Conservation (phyloP, 2,113 vertebrate species). For the Elephantulus edwardii region DNA sequence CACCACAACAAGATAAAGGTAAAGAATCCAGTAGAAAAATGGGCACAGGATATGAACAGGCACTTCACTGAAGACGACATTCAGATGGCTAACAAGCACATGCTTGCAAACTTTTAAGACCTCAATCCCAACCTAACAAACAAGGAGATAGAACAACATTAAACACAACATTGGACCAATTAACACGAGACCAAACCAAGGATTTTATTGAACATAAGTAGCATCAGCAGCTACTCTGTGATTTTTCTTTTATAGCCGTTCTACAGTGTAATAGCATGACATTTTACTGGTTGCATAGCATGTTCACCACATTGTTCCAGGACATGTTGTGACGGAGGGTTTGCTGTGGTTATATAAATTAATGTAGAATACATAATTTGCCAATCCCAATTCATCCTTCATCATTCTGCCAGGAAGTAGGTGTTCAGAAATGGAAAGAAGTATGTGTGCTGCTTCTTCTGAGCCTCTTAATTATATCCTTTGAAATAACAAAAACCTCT, state of each 20-base stretch:
- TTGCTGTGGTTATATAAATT: constrained; percentile 9
- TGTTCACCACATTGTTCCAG: background rate
- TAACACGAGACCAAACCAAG: background rate
- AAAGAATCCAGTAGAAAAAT: too few species aligned
- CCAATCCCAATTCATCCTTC: background rate
- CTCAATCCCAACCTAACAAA: background rate
- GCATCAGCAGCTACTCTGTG: background rate
- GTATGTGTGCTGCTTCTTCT: background rate
- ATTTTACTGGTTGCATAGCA: background rate
- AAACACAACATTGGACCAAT: background rate
- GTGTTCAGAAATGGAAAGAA: constrained; percentile 22
- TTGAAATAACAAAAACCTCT: constrained; percentile 23
- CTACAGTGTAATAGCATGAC: background rate
- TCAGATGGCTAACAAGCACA: background rate
- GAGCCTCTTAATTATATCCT: constrained; percentile 8
- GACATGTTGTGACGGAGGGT: background rate
- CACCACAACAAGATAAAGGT: too few species aligned
- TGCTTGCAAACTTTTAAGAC: background rate
- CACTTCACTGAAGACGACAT: too few species aligned
- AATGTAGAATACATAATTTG: background rate
- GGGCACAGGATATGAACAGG: too few species aligned
- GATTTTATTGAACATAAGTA: background rate
- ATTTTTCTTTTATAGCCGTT: background rate
- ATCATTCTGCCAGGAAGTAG: background rate
- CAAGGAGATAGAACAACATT: background rate